phyloP scores from a whole-genome alignment of 2,113 vertebrate genomes.

The Opisthocomus hoazin region DNA sequence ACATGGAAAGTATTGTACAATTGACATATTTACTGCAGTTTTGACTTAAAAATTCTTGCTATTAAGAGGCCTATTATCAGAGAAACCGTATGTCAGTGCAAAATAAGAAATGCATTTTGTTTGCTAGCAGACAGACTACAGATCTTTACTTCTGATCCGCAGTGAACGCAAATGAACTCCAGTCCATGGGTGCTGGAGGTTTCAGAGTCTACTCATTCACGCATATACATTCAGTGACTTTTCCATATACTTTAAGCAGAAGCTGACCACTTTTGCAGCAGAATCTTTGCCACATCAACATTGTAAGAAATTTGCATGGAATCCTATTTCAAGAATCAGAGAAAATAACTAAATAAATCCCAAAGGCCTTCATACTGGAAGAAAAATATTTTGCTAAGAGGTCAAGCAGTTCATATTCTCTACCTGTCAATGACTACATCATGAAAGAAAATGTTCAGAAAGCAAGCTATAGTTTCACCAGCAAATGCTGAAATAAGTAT shows the following conservation, averaged over 20 bases:
- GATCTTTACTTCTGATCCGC: constrained; percentile 25
- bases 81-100: background rate
- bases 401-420: background rate
- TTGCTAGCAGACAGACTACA: background rate
- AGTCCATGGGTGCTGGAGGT: background rate
- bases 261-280: background rate
- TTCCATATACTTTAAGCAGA: background rate
- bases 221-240: background rate
- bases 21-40: constrained; percentile 42
- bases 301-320: background rate
- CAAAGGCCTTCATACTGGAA: background rate
- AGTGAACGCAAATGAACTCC: background rate
- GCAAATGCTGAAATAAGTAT: background rate
- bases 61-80: constrained; percentile 10
- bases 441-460: background rate
- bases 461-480: background rate
- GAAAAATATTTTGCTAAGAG: background rate
- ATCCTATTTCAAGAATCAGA: background rate
- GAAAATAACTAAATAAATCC: background rate
- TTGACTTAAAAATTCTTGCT: constrained; percentile 55
- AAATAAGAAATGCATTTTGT: constrained; percentile 36
- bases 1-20: constrained; percentile 32
- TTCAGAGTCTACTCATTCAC: background rate
- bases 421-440: background rate
- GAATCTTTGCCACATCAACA: background rate